phyloP scores from a whole-genome alignment of 2,113 vertebrate species.

The Rhineura floridana region DNA sequence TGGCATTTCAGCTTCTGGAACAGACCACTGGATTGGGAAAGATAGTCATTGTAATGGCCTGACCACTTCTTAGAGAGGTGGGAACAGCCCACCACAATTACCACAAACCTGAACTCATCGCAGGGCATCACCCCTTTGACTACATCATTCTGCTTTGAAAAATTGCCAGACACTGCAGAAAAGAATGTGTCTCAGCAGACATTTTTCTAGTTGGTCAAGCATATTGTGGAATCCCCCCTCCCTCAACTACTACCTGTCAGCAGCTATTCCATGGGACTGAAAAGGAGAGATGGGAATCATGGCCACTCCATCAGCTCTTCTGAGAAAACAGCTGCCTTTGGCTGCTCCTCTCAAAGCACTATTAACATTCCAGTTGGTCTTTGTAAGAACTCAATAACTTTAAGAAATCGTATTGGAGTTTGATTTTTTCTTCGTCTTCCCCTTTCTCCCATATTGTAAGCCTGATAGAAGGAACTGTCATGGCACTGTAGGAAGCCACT shows the following conservation, averaged over 20 bases:
- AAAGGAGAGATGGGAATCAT: no score
- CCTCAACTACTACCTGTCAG: not conserved
- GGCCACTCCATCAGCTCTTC: no score
- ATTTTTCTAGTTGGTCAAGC: slow-evolving; percentile 9
- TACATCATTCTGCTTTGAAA: not conserved
- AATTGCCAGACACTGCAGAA: rapidly evolving
- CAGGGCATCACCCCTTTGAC: not conserved
- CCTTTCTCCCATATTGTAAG: no score
- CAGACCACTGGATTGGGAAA: not conserved
- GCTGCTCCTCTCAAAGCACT: no score
- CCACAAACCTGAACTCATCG: not conserved
- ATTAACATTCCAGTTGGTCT: no score
- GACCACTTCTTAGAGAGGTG: not conserved
- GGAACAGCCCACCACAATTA: not conserved
- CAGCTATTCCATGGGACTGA: not conserved
- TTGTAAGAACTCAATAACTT: no score
- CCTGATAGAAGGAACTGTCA: no score
- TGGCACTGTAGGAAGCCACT: no score
- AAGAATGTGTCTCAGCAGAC: not conserved
- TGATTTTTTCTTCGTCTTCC: no score
- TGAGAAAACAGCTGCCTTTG: no score
- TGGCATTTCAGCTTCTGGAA: not conserved
- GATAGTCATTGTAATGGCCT: not conserved
- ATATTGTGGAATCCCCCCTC: rapidly evolving
- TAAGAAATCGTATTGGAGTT: no score